These are phyloP conservation scores for Datnioides undecimradiatus DNA, from an alignment of 2,113 vertebrate genomes.

Conservation along the genomic window DNA sequence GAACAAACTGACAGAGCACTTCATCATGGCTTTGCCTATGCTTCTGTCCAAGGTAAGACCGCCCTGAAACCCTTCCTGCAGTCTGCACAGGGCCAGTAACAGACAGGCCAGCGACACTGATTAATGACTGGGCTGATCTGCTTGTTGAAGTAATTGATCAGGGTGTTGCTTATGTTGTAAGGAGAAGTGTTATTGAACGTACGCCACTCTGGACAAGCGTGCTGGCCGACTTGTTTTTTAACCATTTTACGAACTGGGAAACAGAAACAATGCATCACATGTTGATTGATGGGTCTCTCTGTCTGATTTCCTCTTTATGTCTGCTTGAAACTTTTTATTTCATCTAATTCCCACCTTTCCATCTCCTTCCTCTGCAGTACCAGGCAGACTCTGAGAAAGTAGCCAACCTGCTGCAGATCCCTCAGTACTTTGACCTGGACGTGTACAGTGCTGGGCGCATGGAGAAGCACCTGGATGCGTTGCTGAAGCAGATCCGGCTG, in stretches of 20 bases:
- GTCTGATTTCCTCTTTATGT: neutral
- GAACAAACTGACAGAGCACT: slow-evolving; percentile 98
- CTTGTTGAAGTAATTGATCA: slow-evolving; percentile 41
- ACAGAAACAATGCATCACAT: neutral
- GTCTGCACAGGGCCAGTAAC: neutral
- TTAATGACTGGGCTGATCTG: slow-evolving; percentile 31
- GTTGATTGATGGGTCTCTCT: neutral
- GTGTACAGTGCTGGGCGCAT: slow-evolving; percentile 98
- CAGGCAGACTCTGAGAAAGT: slow-evolving; percentile 98
- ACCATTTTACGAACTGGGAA: neutral
- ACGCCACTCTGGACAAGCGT: slow-evolving; percentile 4
- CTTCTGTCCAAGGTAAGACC: slow-evolving; percentile 93
- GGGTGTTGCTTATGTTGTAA: slow-evolving; percentile 2
- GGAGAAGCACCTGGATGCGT: slow-evolving; percentile 98
- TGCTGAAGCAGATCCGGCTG: slow-evolving; percentile 97
- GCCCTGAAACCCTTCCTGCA: neutral
- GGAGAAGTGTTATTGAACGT: slow-evolving; percentile 30
- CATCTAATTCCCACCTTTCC: neutral
- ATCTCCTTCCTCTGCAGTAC: slow-evolving; percentile 84
- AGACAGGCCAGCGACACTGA: neutral
- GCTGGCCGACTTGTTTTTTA: neutral
- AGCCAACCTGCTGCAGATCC: slow-evolving; percentile 97
- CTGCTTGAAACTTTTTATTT: neutral
- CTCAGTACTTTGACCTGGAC: slow-evolving; percentile 97
- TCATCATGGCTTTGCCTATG: slow-evolving; percentile 99